phyloP scores from a whole-genome alignment of 2,113 vertebrate genomes.

The Anhinga anhinga region DNA sequence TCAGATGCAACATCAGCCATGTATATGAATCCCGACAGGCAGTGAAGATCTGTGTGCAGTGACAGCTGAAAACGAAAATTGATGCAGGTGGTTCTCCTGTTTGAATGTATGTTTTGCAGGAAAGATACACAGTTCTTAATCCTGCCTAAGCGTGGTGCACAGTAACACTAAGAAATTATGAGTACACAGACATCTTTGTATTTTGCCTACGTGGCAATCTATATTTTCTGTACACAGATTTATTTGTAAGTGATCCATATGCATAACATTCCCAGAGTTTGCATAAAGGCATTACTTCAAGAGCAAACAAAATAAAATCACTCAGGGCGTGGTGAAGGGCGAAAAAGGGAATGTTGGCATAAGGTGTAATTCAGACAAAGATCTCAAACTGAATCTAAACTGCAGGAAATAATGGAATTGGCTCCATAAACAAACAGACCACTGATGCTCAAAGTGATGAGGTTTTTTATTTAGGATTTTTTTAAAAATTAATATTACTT shows the following conservation, averaged over 20 bases:
- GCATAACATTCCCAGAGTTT: not conserved
- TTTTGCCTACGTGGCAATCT: slow-evolving; percentile 50
- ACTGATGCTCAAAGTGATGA: not conserved
- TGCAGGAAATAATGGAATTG: not conserved
- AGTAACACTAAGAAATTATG: not conserved
- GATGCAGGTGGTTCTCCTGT: slow-evolving; percentile 1
- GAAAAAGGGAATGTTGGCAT: not conserved
- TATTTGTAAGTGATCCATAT: slow-evolving; percentile 44
- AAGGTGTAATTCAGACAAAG: not conserved
- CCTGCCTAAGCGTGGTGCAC: not conserved
- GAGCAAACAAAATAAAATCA: not conserved
- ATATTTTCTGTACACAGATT: slow-evolving; percentile 44
- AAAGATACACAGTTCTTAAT: not conserved
- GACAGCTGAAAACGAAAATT: not conserved
- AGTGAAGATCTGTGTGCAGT: not conserved
- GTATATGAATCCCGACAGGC: not conserved
- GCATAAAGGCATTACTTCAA: not conserved
- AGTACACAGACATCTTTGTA: slow-evolving; percentile 24
- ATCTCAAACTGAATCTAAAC: not conserved
- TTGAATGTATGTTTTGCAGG: not conserved
- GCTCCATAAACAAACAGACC: not conserved
- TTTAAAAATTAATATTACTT: not conserved
- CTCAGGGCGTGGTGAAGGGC: not conserved
- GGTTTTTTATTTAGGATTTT: not conserved
- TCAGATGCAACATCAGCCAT: not conserved